Percentiles rank a stretch among this genome's conserved stretches.
These are phyloP conservation scores for Sinodicranocentrus sp. DNA, from an alignment of 2,888 invertebrate species.

Conservation along the genomic window DNA sequence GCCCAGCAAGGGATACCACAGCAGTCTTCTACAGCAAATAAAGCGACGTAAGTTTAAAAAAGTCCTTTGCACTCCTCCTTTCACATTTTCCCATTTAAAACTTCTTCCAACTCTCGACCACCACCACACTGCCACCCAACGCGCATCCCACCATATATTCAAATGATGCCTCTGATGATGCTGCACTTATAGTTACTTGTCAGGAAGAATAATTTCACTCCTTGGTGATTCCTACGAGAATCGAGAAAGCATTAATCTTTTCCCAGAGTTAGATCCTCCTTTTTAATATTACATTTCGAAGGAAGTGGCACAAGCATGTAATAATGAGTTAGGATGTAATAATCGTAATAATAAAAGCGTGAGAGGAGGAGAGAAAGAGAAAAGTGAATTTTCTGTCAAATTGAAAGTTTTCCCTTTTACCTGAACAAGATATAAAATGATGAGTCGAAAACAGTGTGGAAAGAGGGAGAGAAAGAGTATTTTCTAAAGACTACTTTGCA, in stretches of 20 bases:
- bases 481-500: no score
- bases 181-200: conserved; percentile 35
- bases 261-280: conserved; percentile 16
- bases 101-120: background rate
- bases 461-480: no score
- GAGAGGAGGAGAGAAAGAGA: conserved; percentile 4
- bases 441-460: conserved; percentile 24
- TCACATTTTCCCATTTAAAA: background rate
- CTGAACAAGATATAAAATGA: conserved; percentile 28
- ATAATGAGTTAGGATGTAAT: conserved; percentile 26
- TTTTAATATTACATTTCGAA: conserved; percentile 24
- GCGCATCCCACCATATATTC: no score
- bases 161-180: conserved; percentile 3
- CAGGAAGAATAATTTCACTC: conserved; percentile 46
- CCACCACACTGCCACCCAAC: background rate
- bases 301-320: conserved; percentile 12
- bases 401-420: conserved; percentile 36
- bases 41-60: conserved; percentile 46
- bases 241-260: conserved; percentile 44
- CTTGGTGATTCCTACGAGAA: conserved; percentile 28
- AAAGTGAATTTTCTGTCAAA: conserved; percentile 47
- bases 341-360: conserved; percentile 24
- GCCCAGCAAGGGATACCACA: background rate
- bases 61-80: background rate
- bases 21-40: conserved; percentile 21